Conservation (phyloP, 2,888 invertebrate species). For the Caradrina kadenii region DNA sequence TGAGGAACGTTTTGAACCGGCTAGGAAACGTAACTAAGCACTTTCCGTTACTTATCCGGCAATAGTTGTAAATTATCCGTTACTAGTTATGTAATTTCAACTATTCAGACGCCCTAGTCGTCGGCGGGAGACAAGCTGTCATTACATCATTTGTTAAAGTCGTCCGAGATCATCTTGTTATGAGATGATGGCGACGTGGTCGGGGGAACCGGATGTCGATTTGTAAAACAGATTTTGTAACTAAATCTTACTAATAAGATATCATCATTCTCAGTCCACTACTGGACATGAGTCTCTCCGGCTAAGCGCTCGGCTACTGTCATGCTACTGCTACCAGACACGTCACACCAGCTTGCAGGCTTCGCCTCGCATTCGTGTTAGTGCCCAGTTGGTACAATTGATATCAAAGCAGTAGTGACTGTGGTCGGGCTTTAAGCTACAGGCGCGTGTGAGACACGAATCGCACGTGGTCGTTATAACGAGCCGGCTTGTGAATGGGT, state of each 20-base stretch:
- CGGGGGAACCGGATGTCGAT: not conserved
- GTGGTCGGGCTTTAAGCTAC: not conserved
- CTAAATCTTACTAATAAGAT: no score
- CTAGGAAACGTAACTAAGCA: no score
- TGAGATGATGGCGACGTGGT: not conserved
- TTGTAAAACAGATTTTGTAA: no score
- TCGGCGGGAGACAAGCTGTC: constrained; percentile 45
- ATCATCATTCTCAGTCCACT: no score
- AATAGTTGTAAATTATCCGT: constrained; percentile 27
- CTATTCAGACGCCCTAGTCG: not conserved
- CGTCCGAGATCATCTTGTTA: not conserved
- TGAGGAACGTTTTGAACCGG: not conserved
- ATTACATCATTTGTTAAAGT: constrained; percentile 44
- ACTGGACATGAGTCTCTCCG: not conserved
- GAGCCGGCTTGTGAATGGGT: constrained; percentile 71
- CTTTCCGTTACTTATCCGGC: not conserved
- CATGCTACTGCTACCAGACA: not conserved
- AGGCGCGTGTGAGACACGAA: not conserved
- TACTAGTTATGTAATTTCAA: not conserved
- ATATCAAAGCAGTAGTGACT: not conserved
- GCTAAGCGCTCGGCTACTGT: not conserved
- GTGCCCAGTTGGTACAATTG: not conserved
- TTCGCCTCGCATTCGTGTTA: not conserved
- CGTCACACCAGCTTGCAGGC: not conserved
- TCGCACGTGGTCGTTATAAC: constrained; percentile 33